Percentiles rank a stretch among this genome's conserved stretches.
phyloP scores from a whole-genome alignment of 2,888 invertebrate genomes.

The Rhagonycha fulva region DNA sequence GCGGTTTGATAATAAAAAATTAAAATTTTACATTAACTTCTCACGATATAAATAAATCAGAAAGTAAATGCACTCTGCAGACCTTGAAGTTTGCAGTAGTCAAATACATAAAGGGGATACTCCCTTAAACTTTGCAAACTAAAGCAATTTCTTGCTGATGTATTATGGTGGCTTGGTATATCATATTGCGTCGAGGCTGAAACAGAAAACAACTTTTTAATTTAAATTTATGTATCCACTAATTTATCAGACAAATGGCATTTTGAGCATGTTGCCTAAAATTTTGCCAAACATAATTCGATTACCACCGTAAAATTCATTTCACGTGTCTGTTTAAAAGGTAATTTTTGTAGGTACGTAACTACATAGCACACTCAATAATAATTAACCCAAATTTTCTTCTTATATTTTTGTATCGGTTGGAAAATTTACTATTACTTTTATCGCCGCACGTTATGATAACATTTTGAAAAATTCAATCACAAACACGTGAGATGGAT shows the following conservation, averaged over 20 bases:
- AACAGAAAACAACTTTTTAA: constrained; percentile 13
- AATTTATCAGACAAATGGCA: constrained; percentile 9
- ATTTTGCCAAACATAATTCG: not conserved
- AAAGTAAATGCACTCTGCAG: constrained; percentile 13
- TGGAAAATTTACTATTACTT: not conserved
- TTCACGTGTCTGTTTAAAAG: not conserved
- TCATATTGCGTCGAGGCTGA: constrained; percentile 3
- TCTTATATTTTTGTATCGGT: not conserved
- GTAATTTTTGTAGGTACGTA: not conserved
- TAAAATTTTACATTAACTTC: not conserved
- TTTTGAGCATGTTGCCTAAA: not conserved
- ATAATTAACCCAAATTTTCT: no score
- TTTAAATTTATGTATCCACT: constrained; percentile 4
- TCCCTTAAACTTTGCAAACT: constrained; percentile 16
- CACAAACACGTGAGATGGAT: not conserved
- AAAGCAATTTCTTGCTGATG: constrained; percentile 17
- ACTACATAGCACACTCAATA: no score
- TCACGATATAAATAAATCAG: constrained; percentile 7
- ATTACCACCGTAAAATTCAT: not conserved
- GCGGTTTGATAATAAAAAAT: not conserved
- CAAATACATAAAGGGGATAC: constrained; percentile 16
- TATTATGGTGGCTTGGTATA: constrained; percentile 8
- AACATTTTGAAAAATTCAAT: not conserved
- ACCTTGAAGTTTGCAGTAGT: constrained; percentile 13
- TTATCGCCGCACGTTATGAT: not conserved